A percentile compares a stretch with the other conserved stretches of the same genome.
Conservation (phyloP, 2,113 vertebrate species). For the Salminus brasiliensis region DNA sequence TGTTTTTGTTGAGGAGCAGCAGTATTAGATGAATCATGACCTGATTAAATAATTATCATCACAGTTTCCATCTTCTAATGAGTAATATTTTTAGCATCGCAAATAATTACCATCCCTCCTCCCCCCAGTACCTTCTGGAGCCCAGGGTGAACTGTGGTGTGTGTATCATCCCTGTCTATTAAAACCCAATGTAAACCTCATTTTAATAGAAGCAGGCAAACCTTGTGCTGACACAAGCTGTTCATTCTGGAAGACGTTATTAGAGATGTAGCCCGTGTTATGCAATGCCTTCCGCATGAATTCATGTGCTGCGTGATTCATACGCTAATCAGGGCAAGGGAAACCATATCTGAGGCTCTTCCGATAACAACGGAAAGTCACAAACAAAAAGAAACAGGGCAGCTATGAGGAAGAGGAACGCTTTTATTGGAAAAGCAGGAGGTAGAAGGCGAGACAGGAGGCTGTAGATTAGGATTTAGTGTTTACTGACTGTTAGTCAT, state of each 20-base stretch:
- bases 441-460: too few relatives aligned
- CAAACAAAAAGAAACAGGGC: not conserved
- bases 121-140: not conserved
- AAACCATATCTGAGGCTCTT: conserved; percentile 9
- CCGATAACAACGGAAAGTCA: conserved; percentile 33
- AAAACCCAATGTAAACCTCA: not conserved
- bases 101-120: not conserved
- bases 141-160: not conserved
- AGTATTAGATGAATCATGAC: not conserved
- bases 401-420: not conserved
- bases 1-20: not conserved
- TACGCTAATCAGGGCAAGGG: conserved; percentile 22
- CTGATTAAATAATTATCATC: not conserved
- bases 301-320: conserved; percentile 22
- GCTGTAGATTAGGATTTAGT: too few relatives aligned
- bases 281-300: conserved; percentile 3
- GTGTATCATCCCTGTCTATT: not conserved
- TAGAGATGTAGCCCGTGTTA: conserved; percentile 20
- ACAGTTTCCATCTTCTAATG: not conserved
- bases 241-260: conserved; percentile 8
- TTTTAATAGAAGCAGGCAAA: not conserved
- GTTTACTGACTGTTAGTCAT: too few relatives aligned
- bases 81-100: not conserved
- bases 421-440: too few relatives aligned
- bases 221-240: not conserved